Percentiles rank a stretch among this genome's conserved stretches.
phyloP scores from a whole-genome alignment of 2,888 invertebrate species.

The Uloborus plumipes region DNA sequence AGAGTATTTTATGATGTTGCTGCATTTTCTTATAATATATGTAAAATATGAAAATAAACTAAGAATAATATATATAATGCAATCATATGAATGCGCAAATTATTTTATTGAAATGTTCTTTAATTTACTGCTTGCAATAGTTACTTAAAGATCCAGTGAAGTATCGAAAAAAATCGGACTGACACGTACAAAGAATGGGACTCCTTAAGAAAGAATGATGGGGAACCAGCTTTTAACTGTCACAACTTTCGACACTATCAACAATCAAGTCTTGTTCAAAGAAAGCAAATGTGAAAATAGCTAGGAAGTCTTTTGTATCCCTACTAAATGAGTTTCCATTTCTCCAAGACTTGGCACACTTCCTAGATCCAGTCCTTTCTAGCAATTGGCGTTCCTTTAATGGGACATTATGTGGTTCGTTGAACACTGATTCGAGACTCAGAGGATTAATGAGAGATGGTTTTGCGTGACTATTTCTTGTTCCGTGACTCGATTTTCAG shows the following conservation, averaged over 20 bases:
- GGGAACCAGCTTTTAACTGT: no score
- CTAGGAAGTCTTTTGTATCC: constrained; percentile 19
- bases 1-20: no score
- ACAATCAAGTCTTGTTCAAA: constrained; percentile 18
- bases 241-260: constrained; percentile 8
- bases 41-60: no score
- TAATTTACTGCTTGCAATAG: no score
- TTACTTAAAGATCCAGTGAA: no score
- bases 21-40: no score
- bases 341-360: constrained; percentile 29
- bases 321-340: constrained; percentile 25
- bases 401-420: constrained; percentile 32
- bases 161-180: no score
- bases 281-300: constrained; percentile 28
- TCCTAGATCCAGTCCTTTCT: constrained; percentile 20
- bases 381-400: constrained; percentile 27
- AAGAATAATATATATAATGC: no score
- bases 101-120: no score
- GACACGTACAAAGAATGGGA: no score
- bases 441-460: constrained; percentile 42
- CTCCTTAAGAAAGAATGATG: no score
- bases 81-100: no score
- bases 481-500: constrained; percentile 56
- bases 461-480: constrained; percentile 53
- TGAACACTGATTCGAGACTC: constrained; percentile 32